A percentile compares a stretch with the other conserved stretches of the same genome.
phyloP scores from a whole-genome alignment of 2,888 invertebrate species.

The Leptarthrus brevirostris region DNA sequence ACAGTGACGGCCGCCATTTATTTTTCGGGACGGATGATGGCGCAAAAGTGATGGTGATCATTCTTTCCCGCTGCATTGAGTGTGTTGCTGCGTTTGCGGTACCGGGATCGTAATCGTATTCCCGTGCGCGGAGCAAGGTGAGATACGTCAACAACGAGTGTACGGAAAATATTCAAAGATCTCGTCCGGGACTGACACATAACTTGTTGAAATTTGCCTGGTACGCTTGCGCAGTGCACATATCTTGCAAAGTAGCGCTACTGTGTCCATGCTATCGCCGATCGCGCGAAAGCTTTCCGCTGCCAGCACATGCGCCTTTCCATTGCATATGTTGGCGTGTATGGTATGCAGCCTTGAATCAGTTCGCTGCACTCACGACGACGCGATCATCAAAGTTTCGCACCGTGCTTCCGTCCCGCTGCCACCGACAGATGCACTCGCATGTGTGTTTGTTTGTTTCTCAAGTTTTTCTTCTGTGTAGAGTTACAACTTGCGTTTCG shows the following conservation, averaged over 20 bases:
- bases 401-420: slow-evolving; percentile 46
- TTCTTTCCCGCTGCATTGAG: not conserved
- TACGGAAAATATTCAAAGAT: slow-evolving; percentile 10
- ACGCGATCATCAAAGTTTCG: slow-evolving; percentile 48
- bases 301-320: slow-evolving; percentile 33
- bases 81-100: not conserved
- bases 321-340: slow-evolving; percentile 52
- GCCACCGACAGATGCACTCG: slow-evolving; percentile 43
- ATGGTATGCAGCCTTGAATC: slow-evolving; percentile 68
- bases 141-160: not conserved
- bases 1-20: not conserved
- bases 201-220: slow-evolving; percentile 39
- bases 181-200: slow-evolving; percentile 29
- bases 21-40: not conserved
- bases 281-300: slow-evolving; percentile 36
- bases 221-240: slow-evolving; percentile 23
- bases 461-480: slow-evolving; percentile 30
- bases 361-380: slow-evolving; percentile 67
- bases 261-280: not conserved
- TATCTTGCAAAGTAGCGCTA: not conserved
- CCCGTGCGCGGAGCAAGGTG: not conserved
- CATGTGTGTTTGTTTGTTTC: slow-evolving; percentile 36
- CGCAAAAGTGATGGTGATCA: not conserved
- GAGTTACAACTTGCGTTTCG: slow-evolving; percentile 25
- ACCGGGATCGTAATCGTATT: too few species aligned